These are phyloP conservation scores for Platynereis dumerilii DNA, from an alignment of 2,888 invertebrate genomes.

Conservation along the genomic window DNA sequence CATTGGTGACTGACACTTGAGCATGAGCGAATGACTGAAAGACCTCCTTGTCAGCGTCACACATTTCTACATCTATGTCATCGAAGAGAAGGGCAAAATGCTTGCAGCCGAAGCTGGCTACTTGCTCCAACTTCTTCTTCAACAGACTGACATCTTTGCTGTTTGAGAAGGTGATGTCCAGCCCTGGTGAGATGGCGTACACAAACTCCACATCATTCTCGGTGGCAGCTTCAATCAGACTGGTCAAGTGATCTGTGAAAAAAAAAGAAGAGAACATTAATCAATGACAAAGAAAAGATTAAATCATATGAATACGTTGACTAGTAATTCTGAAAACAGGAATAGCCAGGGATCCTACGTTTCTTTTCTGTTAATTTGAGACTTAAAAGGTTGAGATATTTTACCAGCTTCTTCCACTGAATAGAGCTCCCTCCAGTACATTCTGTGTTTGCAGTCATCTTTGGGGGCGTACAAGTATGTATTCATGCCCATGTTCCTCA, in stretches of 20 bases:
- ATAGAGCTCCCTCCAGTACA: conserved; percentile 96
- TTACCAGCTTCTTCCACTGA: conserved; percentile 25
- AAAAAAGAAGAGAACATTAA: not conserved
- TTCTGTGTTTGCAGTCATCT: conserved; percentile 98
- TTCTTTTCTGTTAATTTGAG: too few relatives aligned
- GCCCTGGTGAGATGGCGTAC: conserved; percentile 94
- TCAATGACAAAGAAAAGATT: too few relatives aligned
- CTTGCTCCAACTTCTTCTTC: conserved; percentile 95
- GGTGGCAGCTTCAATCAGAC: conserved; percentile 86
- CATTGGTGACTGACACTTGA: conserved; percentile 94
- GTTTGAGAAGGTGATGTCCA: conserved; percentile 95
- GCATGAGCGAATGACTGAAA: conserved; percentile 98
- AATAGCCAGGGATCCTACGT: too few relatives aligned
- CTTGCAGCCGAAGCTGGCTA: conserved; percentile 86
- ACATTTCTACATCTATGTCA: conserved; percentile 97
- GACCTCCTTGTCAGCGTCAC: conserved; percentile 92
- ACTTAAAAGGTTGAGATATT: too few relatives aligned
- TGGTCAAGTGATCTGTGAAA: conserved; percentile 80
- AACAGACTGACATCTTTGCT: conserved; percentile 77
- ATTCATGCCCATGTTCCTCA: conserved; percentile 95
- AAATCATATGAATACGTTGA: too few relatives aligned
- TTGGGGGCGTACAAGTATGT: conserved; percentile 99
- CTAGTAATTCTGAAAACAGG: too few relatives aligned
- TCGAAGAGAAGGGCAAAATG: conserved; percentile 97
- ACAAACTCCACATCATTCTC: conserved; percentile 90